Base-by-base conservation (phyloP, 2,797 vertebrate genomes). In the Sciaenops ocellatus region DNA sequence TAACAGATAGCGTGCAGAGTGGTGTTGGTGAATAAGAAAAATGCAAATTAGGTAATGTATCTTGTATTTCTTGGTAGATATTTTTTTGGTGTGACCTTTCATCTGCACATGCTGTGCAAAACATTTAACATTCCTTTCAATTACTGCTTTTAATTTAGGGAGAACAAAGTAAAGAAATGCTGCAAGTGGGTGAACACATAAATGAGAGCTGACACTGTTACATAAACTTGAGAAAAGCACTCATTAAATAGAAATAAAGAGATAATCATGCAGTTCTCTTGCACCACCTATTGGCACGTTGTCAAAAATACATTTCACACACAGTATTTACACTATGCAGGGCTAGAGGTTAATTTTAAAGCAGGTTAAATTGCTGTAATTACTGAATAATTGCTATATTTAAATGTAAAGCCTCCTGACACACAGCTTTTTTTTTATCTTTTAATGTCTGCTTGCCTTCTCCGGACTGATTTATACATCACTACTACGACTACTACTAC, bases 221-320 rank as follows among this genome's bases (percentile, higher is more conserved):
- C 44, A 59, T 9, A 41, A 6, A 8, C 6, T 16, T n/a, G 56
- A 10, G 6, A 17, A 13, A 50, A 51, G 24, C 50, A 46, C 38
- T 26, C 7, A 26, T 2, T 44, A 44, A 15, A 44, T 44, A 62
- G 22, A 41, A 46, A 30, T 22, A 26, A 3, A 15, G 11, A 9
- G 6, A 55, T 2, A 8, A 18, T 1, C 9, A 50, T 41, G 38
- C 50, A 47, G 83, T n/a, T 83, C 69, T 86, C 70, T 89, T 76
- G 74, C 88, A 62, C 89, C 89, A 85, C 55, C 90, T 91, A 57
- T 42, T 86, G 89, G 80, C 16, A 44, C 4, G n/a, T 26, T 15
- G 20, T 48, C 57, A 73, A 56, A 83, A 66, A 61, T 28, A 56
- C 85, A 87, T 2, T 12, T 69, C 22, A 52, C 4, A 55, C 9